Conservation (phyloP, 2,888 invertebrate species). For the Machimus atricapillus region DNA sequence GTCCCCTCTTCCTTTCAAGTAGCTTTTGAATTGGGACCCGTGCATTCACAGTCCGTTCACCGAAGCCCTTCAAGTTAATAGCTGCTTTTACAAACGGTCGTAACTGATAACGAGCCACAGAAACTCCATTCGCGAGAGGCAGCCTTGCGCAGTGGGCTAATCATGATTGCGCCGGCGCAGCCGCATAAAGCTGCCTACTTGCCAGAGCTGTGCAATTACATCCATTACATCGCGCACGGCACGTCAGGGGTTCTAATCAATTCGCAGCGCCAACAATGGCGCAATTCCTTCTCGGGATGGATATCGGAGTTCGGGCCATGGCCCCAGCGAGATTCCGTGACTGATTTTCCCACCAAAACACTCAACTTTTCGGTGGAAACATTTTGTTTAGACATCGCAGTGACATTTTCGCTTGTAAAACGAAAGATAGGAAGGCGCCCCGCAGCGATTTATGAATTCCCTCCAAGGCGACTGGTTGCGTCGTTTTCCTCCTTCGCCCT, state of each 20-base stretch:
- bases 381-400: conserved; percentile 19
- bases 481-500: background rate
- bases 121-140: background rate
- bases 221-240: background rate
- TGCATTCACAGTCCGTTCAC: background rate
- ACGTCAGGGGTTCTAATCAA: background rate
- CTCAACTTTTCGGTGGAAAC: conserved; percentile 12
- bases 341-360: conserved; percentile 1
- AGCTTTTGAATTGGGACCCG: background rate
- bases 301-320: background rate
- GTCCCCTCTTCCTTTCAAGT: background rate
- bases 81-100: background rate
- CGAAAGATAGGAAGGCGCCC: background rate
- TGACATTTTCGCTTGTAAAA: conserved; percentile 18
- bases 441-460: conserved; percentile 13
- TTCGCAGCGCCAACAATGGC: background rate
- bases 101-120: background rate
- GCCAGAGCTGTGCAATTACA: background rate
- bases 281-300: background rate
- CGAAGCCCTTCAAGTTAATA: background rate
- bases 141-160: background rate
- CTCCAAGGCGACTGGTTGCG: background rate
- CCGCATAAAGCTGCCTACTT: background rate
- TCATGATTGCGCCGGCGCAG: background rate
- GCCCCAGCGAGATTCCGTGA: conserved; percentile 9